Conservation (phyloP, 1,140 invertebrate species). For the Mya arenaria region DNA sequence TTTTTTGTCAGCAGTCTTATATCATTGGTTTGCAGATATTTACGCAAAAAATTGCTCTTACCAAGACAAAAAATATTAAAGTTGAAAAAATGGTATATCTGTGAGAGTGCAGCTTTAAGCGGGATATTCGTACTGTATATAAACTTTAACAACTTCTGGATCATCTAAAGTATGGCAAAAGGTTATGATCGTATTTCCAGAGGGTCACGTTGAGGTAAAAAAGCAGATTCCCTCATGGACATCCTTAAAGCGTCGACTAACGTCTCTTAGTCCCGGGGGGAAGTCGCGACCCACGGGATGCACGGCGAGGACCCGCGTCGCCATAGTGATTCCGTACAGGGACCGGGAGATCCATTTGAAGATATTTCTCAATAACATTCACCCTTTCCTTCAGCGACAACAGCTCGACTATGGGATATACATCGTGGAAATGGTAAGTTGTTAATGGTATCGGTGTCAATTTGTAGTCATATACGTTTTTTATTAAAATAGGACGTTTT, state of each 20-base stretch:
- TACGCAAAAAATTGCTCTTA: too few relatives aligned
- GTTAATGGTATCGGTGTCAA: too few relatives aligned
- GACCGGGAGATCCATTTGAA: constrained; percentile 70
- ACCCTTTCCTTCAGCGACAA: constrained; percentile 69
- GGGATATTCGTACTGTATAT: neutral
- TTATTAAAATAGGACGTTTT: too few relatives aligned
- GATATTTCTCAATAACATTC: constrained; percentile 70
- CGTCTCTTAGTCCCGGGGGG: constrained; percentile 52
- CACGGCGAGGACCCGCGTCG: constrained; percentile 59
- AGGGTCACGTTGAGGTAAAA: constrained; percentile 24
- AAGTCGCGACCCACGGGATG: constrained; percentile 63
- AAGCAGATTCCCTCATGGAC: constrained; percentile 30
- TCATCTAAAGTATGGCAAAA: neutral
- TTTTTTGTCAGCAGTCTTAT: neutral
- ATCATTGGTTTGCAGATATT: too few relatives aligned
- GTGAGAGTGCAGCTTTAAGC: neutral
- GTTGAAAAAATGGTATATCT: neutral
- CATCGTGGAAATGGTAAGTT: constrained; percentile 69
- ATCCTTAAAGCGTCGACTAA: constrained; percentile 14
- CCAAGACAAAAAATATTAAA: neutral
- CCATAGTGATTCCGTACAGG: constrained; percentile 72
- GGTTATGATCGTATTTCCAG: neutral
- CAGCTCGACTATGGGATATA: constrained; percentile 72
- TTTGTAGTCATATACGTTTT: too few relatives aligned
- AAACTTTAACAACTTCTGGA: neutral